Evolutionary conservation across 2,797 vertebrate species (phyloP).

Genomic region (Cichlasoma orientale): DNA sequence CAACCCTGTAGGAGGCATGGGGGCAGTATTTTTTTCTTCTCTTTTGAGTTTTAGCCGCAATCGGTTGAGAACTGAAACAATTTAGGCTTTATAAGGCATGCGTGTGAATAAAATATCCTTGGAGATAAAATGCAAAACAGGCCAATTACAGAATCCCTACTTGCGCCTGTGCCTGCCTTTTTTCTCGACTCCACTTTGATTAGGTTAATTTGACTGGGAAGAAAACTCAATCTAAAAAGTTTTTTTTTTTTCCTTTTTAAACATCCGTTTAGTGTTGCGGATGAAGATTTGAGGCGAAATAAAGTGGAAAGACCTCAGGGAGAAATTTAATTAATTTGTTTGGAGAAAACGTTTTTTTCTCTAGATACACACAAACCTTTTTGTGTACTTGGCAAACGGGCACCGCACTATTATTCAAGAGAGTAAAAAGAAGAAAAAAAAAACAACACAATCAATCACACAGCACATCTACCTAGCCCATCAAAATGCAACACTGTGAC

Average conservation of each 20-base stretch:
- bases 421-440: constrained; percentile 13
- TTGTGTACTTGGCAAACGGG: constrained; percentile 39
- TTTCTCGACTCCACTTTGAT: constrained; percentile 43
- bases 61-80: constrained; percentile 82
- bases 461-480: constrained; percentile 46
- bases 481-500: constrained; percentile 24
- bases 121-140: constrained; percentile 79
- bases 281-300: constrained; percentile 31
- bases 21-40: constrained; percentile 33
- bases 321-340: constrained; percentile 58
- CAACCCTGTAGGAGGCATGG: constrained; percentile 72
- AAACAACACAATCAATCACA: constrained; percentile 39
- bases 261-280: constrained; percentile 14
- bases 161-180: constrained; percentile 38
- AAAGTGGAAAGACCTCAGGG: constrained; percentile 20
- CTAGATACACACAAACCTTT: constrained; percentile 8
- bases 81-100: constrained; percentile 79
- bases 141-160: constrained; percentile 70
- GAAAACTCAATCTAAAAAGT: constrained; percentile 48
- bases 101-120: constrained; percentile 78
- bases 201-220: constrained; percentile 54
- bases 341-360: constrained; percentile 29
- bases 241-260: constrained; percentile 3
- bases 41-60: constrained; percentile 75
- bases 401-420: neutral